phyloP scores from a whole-genome alignment of 1,140 invertebrate genomes.

The Bombus consobrinus region DNA sequence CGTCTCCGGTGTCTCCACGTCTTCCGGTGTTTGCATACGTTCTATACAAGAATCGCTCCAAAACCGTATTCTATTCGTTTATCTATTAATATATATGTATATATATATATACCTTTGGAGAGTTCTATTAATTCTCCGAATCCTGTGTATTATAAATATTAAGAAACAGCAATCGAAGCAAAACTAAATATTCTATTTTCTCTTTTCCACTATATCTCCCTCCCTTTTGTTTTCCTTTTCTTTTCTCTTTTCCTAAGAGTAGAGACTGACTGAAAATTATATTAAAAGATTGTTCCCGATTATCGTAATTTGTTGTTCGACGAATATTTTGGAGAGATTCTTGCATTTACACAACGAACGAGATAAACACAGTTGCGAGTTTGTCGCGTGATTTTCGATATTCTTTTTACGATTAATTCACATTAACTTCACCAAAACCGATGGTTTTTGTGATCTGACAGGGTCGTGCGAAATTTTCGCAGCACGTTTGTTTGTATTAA shows the following conservation, averaged over 20 bases:
- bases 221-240: too few relatives aligned
- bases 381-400: not conserved
- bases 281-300: not conserved
- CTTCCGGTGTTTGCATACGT: not conserved
- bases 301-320: not conserved
- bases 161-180: not conserved
- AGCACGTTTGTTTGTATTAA: not conserved
- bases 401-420: not conserved
- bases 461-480: slow-evolving; percentile 3
- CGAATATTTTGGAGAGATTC: not conserved
- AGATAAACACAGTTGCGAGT: slow-evolving; percentile 13
- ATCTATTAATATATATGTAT: not conserved
- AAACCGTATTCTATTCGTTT: not conserved
- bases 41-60: slow-evolving; percentile 29
- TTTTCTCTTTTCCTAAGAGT: too few relatives aligned
- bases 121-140: not conserved
- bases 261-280: not conserved
- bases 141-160: not conserved
- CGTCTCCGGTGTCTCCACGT: slow-evolving; percentile 24
- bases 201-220: not conserved
- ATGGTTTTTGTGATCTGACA: not conserved
- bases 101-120: not conserved
- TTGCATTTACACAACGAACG: not conserved
- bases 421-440: not conserved
- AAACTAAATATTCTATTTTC: not conserved